Conservation (phyloP, 2,113 vertebrate species). For the Anser brachyrhynchus region DNA sequence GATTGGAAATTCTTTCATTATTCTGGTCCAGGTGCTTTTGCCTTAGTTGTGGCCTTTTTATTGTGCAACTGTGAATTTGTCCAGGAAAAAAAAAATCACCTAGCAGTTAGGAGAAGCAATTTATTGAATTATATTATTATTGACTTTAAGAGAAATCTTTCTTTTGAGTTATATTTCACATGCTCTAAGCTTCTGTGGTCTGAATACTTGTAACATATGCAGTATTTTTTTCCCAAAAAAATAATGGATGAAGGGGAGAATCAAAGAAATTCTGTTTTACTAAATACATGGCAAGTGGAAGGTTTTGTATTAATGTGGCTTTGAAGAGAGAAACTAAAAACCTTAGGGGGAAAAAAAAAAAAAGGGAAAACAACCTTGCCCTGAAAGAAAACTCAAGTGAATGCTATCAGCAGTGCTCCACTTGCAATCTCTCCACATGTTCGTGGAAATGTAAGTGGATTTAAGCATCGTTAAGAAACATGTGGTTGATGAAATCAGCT, state of each 20-base stretch:
- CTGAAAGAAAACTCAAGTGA: not conserved
- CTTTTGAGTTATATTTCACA: not conserved
- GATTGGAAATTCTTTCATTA: not conserved
- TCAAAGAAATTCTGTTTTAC: not conserved
- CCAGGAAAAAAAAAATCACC: too few species aligned
- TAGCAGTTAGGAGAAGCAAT: not conserved
- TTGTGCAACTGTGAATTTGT: not conserved
- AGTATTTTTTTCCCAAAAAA: not conserved
- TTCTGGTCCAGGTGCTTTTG: not conserved
- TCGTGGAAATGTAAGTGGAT: not conserved
- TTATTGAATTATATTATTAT: not conserved
- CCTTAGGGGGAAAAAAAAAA: not conserved
- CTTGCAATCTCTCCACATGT: not conserved
- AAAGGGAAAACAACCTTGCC: not conserved
- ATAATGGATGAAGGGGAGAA: accelerated
- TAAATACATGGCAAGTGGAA: not conserved
- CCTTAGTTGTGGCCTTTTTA: not conserved
- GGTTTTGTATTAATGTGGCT: not conserved
- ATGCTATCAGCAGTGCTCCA: not conserved
- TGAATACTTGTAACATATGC: not conserved
- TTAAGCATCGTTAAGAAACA: not conserved
- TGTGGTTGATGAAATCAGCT: not conserved
- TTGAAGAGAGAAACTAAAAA: not conserved
- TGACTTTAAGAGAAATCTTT: not conserved
- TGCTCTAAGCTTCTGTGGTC: not conserved